Evolutionary conservation across 2,797 vertebrate species (phyloP), one percentile per base, ranked within the genome.

Genomic region (Myotis daubentonii): DNA sequence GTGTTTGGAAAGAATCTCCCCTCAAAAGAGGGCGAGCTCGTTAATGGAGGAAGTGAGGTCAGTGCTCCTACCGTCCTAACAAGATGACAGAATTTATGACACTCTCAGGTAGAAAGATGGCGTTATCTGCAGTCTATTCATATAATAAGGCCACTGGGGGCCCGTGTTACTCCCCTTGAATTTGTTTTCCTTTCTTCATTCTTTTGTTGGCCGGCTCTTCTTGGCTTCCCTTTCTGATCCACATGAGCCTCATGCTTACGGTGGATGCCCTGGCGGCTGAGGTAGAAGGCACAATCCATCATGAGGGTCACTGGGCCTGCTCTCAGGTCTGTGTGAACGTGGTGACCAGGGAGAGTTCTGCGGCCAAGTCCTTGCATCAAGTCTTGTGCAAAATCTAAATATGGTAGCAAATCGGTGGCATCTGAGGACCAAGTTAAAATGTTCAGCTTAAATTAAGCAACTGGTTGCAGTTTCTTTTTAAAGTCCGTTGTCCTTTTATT

Each of bases 71-170:
- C 98, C 98, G 97, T 98, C 98, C 98, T 99, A 99, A 99, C 98
- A 98, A 99, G 98, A 98, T 97, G 98, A 99, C 98, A 99, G 98
- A 98, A 99, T 99, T 99, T 99, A 99, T 99, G 99, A 99, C 98
- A 98, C 97, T 95, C 98, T 97, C 95, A 86, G 68, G 98, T 97
- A 96, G 98, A 98, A 98, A 98, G 98, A 98, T 97, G 97, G 98
- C 97, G 98, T 99, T 99, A 98, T 98, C 98, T 99, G 98, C 98
- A 98, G 98, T 98, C 98, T 98, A 97, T 98, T 98, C 98, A 98
- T 98, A 98, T 99, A 99, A 99, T 99, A 99, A 99, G 99, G 98
- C 98, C 99, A 99, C 99, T 88, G 97, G 99, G 98, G 99, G 99
- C 98, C 98, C 97, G 95, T 98, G 97, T 98, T 98, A 98, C 98